phyloP scores from a whole-genome alignment of 1,140 invertebrate species.

The Metaphire vulgaris region DNA sequence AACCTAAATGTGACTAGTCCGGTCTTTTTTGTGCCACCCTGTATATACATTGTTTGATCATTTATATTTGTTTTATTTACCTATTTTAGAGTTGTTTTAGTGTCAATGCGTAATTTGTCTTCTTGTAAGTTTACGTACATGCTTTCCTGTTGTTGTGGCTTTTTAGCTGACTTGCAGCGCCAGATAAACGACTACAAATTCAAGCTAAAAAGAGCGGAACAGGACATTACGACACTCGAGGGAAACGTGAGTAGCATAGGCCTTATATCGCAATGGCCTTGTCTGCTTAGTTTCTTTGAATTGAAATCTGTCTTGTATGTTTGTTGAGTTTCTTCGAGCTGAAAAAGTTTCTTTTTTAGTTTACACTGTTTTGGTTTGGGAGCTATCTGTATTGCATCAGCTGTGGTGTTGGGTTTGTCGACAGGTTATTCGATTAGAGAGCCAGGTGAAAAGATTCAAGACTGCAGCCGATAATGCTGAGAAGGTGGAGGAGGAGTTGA shows the following conservation, averaged over 20 bases:
- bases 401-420: background rate
- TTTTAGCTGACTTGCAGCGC: slow-evolving; percentile 11
- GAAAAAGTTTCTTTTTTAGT: background rate
- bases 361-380: background rate
- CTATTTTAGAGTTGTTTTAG: no score
- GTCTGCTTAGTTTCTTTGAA: background rate
- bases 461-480: slow-evolving; percentile 88
- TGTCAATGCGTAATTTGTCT: no score
- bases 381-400: background rate
- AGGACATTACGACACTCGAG: slow-evolving; percentile 88
- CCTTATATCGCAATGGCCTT: slow-evolving; percentile 8
- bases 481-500: slow-evolving; percentile 88
- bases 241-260: slow-evolving; percentile 51
- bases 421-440: slow-evolving; percentile 79
- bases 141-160: no score
- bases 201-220: slow-evolving; percentile 89
- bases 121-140: no score
- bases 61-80: no score
- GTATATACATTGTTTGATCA: no score
- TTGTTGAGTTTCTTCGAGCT: background rate
- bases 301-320: background rate
- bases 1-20: no score
- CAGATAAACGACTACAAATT: slow-evolving; percentile 77
- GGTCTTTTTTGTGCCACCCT: no score
- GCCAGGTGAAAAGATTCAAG: slow-evolving; percentile 89